Conservation (phyloP, 2,888 invertebrate species). For the Thymelicus acteon region DNA sequence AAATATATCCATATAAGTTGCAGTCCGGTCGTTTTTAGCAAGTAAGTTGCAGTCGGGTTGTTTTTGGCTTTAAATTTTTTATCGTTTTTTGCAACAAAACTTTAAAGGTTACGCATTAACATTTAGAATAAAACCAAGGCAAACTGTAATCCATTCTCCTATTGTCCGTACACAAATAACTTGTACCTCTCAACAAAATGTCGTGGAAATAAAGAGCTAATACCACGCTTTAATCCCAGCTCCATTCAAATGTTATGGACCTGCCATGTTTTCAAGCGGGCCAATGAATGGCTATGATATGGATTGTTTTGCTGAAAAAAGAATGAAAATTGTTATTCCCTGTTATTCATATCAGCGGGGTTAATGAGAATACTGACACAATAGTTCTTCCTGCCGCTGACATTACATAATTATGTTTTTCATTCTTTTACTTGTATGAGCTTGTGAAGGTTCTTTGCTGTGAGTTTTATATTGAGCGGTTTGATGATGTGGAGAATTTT, state of each 20-base stretch:
- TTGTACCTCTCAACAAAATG: background rate
- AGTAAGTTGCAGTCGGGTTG: no score
- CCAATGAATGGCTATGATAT: slow-evolving; percentile 17
- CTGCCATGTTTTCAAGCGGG: slow-evolving; percentile 4
- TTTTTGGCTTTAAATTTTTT: no score
- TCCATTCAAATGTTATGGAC: slow-evolving; percentile 13
- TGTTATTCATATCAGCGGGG: slow-evolving; percentile 13
- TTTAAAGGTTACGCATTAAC: background rate
- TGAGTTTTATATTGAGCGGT: no score
- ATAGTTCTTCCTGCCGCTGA: background rate
- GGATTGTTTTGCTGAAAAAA: slow-evolving; percentile 23
- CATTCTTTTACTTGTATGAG: background rate
- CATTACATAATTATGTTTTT: slow-evolving; percentile 1
- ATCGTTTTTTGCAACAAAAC: no score
- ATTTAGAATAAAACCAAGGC: background rate
- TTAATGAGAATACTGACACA: slow-evolving; percentile 20
- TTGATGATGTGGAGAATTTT: background rate
- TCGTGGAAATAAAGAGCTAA: slow-evolving; percentile 26
- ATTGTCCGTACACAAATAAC: background rate
- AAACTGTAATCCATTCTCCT: background rate
- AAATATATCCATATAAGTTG: no score
- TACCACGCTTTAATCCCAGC: slow-evolving; percentile 15
- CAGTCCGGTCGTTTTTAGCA: no score
- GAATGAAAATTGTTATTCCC: slow-evolving; percentile 4
- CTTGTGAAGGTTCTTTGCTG: no score